phyloP scores from a whole-genome alignment of 2,113 vertebrate species.

The Macrotis lagotis region DNA sequence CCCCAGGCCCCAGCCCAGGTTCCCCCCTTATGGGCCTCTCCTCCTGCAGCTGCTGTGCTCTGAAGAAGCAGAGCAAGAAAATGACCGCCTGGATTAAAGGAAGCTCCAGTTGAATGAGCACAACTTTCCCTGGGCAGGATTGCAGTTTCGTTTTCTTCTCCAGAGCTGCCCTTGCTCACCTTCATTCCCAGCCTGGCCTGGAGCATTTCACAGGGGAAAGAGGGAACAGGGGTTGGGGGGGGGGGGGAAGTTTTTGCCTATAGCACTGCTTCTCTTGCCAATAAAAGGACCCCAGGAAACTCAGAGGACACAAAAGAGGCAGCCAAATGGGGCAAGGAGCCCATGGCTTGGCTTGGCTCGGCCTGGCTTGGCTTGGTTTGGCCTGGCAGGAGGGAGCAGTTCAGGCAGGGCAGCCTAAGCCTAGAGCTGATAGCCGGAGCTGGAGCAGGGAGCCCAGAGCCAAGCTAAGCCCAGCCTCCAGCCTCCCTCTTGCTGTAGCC shows the following conservation, averaged over 20 bases:
- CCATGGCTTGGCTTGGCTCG: not conserved
- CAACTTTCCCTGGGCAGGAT: slow-evolving; percentile 58
- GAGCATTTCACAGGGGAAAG: too few relatives aligned
- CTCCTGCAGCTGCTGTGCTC: slow-evolving; percentile 58
- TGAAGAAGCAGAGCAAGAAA: slow-evolving; percentile 58
- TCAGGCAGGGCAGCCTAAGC: not conserved
- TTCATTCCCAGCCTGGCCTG: too few relatives aligned
- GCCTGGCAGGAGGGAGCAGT: not conserved
- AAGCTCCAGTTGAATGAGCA: slow-evolving; percentile 66
- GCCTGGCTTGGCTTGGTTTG: not conserved
- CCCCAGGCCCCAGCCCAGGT: slow-evolving; percentile 8
- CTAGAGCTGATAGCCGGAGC: slow-evolving; percentile 31
- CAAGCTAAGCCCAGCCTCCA: not conserved
- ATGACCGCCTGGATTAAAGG: slow-evolving; percentile 65
- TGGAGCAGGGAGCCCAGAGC: slow-evolving; percentile 21
- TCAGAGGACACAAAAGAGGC: slow-evolving; percentile 47
- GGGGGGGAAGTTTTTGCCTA: not conserved
- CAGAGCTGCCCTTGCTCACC: slow-evolving; percentile 23
- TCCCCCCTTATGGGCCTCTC: slow-evolving; percentile 53
- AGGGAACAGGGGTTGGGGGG: too few relatives aligned
- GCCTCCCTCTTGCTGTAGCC: slow-evolving; percentile 31
- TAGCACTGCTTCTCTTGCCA: slow-evolving; percentile 19
- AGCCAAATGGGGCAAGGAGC: slow-evolving; percentile 49
- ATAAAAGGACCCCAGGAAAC: slow-evolving; percentile 39
- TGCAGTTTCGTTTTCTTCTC: slow-evolving; percentile 71